Evolutionary conservation across 2,113 vertebrate species (phyloP).

Genomic region (Euleptes europaea): DNA sequence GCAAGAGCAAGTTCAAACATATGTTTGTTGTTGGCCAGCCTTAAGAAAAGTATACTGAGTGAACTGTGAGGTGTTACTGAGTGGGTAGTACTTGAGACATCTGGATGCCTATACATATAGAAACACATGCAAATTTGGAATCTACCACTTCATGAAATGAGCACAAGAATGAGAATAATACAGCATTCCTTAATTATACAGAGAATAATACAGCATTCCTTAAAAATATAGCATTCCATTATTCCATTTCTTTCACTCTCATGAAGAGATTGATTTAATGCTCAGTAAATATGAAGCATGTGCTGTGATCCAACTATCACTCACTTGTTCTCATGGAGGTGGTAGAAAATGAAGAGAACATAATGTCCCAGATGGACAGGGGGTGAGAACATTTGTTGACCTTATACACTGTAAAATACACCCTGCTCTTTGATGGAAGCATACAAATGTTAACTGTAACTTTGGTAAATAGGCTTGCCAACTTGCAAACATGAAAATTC

Average conservation of each 20-base stretch:
- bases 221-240: background rate
- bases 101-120: background rate
- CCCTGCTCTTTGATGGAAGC: background rate
- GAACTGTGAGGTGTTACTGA: background rate
- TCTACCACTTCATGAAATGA: background rate
- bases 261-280: background rate
- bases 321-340: slow-evolving; percentile 6
- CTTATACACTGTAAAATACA: slow-evolving; percentile 23
- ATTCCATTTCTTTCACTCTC: background rate
- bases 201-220: background rate
- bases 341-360: background rate
- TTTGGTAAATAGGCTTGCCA: background rate
- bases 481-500: background rate
- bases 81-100: background rate
- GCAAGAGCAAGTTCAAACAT: background rate
- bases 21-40: background rate
- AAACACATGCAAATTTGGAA: background rate
- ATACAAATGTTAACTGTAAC: slow-evolving; percentile 10
- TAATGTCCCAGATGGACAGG: slow-evolving; percentile 10
- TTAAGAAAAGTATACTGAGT: background rate
- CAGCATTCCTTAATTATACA: background rate
- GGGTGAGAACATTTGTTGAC: slow-evolving; percentile 30
- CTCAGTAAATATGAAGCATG: slow-evolving; percentile 11
- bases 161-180: background rate
- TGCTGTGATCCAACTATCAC: background rate